Percentiles rank a stretch among this genome's conserved stretches.
phyloP scores from a whole-genome alignment of 2,113 vertebrate species.

The Tinamus guttatus region DNA sequence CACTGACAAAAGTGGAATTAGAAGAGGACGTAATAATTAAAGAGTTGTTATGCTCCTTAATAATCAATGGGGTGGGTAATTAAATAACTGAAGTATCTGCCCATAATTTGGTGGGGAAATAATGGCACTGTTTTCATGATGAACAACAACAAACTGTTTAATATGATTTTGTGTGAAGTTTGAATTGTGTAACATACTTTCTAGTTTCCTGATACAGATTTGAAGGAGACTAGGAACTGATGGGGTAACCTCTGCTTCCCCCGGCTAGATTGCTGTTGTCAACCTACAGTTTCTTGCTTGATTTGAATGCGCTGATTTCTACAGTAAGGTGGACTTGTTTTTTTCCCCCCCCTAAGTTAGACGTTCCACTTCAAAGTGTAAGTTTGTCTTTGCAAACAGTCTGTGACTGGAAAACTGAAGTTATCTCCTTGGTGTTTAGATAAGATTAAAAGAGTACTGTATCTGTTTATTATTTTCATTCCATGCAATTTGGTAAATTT shows the following conservation, averaged over 20 bases:
- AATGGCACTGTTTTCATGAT: not conserved
- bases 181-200: not conserved
- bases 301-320: not conserved
- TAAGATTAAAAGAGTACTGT: not conserved
- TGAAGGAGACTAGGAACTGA: not conserved
- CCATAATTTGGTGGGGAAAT: not conserved
- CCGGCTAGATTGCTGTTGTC: not conserved
- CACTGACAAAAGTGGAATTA: not conserved
- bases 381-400: not conserved
- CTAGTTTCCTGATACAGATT: not conserved
- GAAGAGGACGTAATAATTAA: not conserved
- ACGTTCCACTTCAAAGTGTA: not conserved
- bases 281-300: not conserved
- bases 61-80: not conserved
- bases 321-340: not conserved
- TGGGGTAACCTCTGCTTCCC: not conserved
- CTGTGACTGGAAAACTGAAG: not conserved
- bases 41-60: not conserved
- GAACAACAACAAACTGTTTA: not conserved
- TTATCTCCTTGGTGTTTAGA: not conserved
- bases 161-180: not conserved
- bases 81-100: not conserved
- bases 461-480: not conserved
- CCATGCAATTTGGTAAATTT: not conserved
- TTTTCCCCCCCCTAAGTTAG: not conserved